A percentile compares a stretch with the other conserved stretches of the same genome.
Evolutionary conservation across 2,113 vertebrate genomes (phyloP).

Genomic region (Dromaius novaehollandiae): DNA sequence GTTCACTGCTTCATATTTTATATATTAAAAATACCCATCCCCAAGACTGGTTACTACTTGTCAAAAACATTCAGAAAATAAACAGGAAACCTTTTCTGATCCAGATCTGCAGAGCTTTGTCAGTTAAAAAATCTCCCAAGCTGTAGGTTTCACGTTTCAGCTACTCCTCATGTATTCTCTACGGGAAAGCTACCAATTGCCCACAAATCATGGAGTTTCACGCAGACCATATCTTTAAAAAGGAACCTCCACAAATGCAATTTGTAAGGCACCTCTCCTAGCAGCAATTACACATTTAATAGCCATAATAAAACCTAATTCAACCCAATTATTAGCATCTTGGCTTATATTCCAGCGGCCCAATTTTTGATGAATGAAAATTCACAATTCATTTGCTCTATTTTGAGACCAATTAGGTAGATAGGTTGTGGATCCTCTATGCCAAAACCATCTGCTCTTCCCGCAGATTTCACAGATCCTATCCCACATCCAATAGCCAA

Average conservation of each 20-base stretch:
- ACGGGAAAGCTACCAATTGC: not conserved
- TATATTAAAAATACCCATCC: not conserved
- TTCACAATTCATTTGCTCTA: not conserved
- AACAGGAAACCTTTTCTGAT: not conserved
- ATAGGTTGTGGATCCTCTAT: not conserved
- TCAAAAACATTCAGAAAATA: not conserved
- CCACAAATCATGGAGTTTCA: not conserved
- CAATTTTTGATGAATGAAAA: not conserved
- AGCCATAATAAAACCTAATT: not conserved
- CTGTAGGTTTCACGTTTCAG: not conserved
- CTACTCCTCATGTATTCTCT: accelerated
- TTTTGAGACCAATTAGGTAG: not conserved
- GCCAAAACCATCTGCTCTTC: not conserved
- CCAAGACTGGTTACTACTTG: not conserved
- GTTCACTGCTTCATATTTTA: not conserved
- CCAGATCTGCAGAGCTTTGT: not conserved
- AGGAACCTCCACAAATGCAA: not conserved
- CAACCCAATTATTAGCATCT: not conserved
- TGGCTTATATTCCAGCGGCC: not conserved
- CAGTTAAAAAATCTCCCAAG: not conserved
- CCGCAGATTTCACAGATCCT: not conserved
- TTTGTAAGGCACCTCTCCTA: not conserved
- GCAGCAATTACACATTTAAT: not conserved
- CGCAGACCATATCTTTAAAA: not conserved
- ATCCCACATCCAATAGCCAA: not conserved